Percentiles rank a stretch among this genome's conserved stretches.
phyloP scores from a whole-genome alignment of 2,113 vertebrate genomes.

The Sakesphorus luctuosus region DNA sequence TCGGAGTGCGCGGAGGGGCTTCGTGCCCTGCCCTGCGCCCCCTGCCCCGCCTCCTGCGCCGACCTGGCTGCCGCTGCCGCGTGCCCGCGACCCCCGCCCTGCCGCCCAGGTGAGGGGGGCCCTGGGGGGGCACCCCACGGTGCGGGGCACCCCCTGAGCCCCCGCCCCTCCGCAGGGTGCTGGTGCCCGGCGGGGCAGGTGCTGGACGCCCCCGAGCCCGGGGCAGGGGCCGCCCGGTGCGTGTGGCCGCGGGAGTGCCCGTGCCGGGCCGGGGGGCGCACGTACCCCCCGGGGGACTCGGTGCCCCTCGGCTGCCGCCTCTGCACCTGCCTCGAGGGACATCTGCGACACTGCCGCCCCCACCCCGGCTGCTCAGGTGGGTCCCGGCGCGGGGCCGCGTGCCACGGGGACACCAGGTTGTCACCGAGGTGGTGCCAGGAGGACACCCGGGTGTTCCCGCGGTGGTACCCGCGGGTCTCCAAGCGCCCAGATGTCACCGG shows the following conservation, averaged over 20 bases:
- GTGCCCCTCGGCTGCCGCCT: slow-evolving; percentile 83
- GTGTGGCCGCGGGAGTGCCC: slow-evolving; percentile 79
- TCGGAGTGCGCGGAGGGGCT: slow-evolving; percentile 77
- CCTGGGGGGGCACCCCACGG: too few species aligned
- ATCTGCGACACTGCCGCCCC: slow-evolving; percentile 75
- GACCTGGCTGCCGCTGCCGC: slow-evolving; percentile 69
- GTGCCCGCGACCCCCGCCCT: slow-evolving; percentile 70
- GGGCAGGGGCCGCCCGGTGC: slow-evolving; percentile 44
- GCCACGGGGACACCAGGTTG: background rate
- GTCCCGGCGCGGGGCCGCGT: background rate
- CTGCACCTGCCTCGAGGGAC: slow-evolving; percentile 84
- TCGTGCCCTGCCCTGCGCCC: slow-evolving; percentile 74
- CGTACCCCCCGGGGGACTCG: slow-evolving; percentile 77
- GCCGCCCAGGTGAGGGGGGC: slow-evolving; percentile 78
- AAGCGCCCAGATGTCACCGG: background rate
- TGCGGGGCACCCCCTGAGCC: too few species aligned
- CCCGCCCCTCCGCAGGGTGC: slow-evolving; percentile 74
- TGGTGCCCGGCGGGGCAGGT: slow-evolving; percentile 84
- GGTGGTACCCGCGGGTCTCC: background rate
- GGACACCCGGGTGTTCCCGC: background rate
- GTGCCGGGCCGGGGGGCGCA: slow-evolving; percentile 77
- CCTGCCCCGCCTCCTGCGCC: slow-evolving; percentile 85
- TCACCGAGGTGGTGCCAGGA: background rate
- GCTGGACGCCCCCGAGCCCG: slow-evolving; percentile 60
- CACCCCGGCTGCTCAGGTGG: slow-evolving; percentile 84